A percentile compares a stretch with the other conserved stretches of the same genome.
phyloP scores from a whole-genome alignment of 92 coral and sea anemone species.

The Porites lobata region DNA sequence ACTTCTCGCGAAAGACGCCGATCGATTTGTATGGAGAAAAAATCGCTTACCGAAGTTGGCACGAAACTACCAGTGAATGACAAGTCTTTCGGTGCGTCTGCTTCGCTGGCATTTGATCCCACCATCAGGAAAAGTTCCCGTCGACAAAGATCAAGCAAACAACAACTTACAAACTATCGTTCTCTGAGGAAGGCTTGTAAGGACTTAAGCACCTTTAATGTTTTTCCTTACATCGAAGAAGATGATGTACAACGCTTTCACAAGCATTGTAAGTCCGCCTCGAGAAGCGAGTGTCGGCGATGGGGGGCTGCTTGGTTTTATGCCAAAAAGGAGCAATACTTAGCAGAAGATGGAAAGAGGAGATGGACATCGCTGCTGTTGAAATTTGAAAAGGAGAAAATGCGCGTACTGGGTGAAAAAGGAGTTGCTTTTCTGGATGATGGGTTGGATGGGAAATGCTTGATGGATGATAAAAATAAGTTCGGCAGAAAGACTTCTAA shows the following conservation, averaged over 20 bases:
- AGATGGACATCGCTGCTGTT: slow-evolving; percentile 74
- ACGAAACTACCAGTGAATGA: slow-evolving; percentile 68
- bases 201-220: not conserved
- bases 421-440: slow-evolving; percentile 34
- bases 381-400: slow-evolving; percentile 75
- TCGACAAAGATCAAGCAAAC: slow-evolving; percentile 24
- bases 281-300: slow-evolving; percentile 65
- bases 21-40: not conserved
- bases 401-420: slow-evolving; percentile 50
- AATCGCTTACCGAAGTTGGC: slow-evolving; percentile 15
- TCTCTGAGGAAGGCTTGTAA: slow-evolving; percentile 28
- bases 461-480: not conserved
- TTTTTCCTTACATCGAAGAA: slow-evolving; percentile 69
- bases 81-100: slow-evolving; percentile 77
- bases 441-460: not conserved
- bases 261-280: slow-evolving; percentile 71
- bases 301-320: slow-evolving; percentile 88
- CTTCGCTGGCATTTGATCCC: slow-evolving; percentile 86
- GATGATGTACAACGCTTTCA: slow-evolving; percentile 62
- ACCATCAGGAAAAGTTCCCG: slow-evolving; percentile 52
- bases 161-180: slow-evolving; percentile 29
- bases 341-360: slow-evolving; percentile 35
- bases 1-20: slow-evolving; percentile 37
- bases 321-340: slow-evolving; percentile 81
- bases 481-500: not conserved